Evolutionary conservation across 1,140 invertebrate genomes (phyloP), one percentile per base, ranked within the genome.

Genomic region (Phortica variegata): DNA sequence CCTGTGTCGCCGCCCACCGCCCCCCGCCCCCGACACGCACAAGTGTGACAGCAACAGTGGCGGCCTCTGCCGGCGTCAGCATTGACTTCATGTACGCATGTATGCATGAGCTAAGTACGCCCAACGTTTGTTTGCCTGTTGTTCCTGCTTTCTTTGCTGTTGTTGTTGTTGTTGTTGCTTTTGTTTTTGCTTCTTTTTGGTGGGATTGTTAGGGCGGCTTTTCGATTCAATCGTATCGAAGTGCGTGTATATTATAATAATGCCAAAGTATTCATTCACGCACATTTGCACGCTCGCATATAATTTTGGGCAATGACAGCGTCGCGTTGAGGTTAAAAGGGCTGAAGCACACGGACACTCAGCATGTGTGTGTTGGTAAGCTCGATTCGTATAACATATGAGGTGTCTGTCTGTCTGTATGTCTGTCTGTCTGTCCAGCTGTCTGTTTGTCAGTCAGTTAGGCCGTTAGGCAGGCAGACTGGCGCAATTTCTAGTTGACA

Each of bases 281-380:
- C 52, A 60, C 60, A 54, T 38, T 48, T 10, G 10, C 23, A 26
- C 10, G 5, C 23, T 5, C 49, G 60, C 60, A 65, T 63, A 70
- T 71, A 70, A 70, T 71, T 71, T 65, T n/a, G 71, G 55, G 66
- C 60, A 71, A 60, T 71, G 61, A 71, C 66, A 70, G 65, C 46
- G 42, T 44, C 23, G 54, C 45, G 52, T 40, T 20, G 29, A 47
- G 46, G 46, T 47, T 47, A 47, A 47, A 47, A 41, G 37, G 46
- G 46, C 34, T 40, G 55, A 47, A 57, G 38, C 41, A 40, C 17
- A 37, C 50, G 43, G 58, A 53, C 54, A 43, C 37, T 26, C 39
- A 58, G 15, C 12, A 20, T 7, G 18, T 18, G 37, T n/a, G n/a
- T n/a, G n/a, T n/a, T n/a, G n/a, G n/a, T n/a, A n/a, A n/a, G n/a